Percentiles rank a stretch among this genome's conserved stretches.
These are phyloP conservation scores for Diploscapter pachys DNA, from an alignment of 1,140 invertebrate species.

Conservation along the genomic window DNA sequence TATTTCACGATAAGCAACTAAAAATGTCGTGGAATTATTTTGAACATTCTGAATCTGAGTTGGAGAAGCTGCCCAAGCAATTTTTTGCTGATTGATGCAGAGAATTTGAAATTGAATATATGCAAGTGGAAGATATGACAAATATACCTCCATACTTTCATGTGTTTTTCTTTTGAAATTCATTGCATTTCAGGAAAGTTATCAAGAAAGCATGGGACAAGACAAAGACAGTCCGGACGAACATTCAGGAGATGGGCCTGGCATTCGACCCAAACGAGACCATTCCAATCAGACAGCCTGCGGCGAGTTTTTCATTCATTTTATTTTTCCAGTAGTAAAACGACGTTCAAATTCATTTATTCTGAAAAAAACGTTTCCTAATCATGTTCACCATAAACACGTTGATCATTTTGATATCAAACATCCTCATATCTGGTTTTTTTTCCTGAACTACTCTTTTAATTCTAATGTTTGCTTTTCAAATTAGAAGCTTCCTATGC, in stretches of 20 bases:
- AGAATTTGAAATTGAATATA: too few relatives aligned
- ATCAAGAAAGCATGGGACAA: slow-evolving; percentile 10
- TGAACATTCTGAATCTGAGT: too few relatives aligned
- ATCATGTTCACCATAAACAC: not conserved
- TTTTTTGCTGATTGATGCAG: too few relatives aligned
- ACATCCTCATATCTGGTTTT: too few relatives aligned
- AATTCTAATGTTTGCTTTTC: not conserved
- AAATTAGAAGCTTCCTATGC: too few relatives aligned
- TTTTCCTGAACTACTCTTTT: not conserved
- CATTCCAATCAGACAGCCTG: slow-evolving; percentile 2
- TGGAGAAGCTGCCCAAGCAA: too few relatives aligned
- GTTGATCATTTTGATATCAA: too few relatives aligned
- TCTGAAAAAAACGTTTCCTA: not conserved
- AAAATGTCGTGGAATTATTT: too few relatives aligned
- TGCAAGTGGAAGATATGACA: too few relatives aligned
- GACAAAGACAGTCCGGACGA: not conserved
- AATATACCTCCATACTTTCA: not conserved
- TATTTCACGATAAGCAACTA: too few relatives aligned
- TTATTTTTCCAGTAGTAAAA: not conserved
- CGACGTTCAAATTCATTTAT: not conserved
- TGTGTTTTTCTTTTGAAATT: not conserved
- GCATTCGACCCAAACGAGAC: slow-evolving; percentile 5
- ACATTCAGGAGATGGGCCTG: slow-evolving; percentile 2
- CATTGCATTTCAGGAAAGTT: not conserved
- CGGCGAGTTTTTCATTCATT: slow-evolving; percentile 3